Conservation (phyloP, 2,797 vertebrate species). For the Rhinophrynus dorsalis region DNA sequence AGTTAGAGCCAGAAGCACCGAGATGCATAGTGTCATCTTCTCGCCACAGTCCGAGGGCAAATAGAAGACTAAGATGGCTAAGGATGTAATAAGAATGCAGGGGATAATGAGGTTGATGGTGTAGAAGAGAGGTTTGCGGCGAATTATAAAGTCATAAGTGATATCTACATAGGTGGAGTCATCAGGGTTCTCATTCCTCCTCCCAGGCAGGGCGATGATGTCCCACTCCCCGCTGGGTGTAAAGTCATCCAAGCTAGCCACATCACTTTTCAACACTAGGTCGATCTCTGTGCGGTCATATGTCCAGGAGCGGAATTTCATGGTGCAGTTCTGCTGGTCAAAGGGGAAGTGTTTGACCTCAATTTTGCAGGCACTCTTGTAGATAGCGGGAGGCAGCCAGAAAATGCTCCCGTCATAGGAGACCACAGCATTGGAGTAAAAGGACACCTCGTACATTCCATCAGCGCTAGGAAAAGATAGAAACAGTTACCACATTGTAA, state of each 20-base stretch:
- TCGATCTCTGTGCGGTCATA: constrained; percentile 95
- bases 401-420: constrained; percentile 94
- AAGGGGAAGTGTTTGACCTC: constrained; percentile 98
- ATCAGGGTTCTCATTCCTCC: constrained; percentile 88
- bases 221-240: constrained; percentile 97
- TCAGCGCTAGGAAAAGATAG: constrained; percentile 76
- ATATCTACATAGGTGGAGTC: constrained; percentile 95
- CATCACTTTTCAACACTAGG: constrained; percentile 87
- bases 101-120: constrained; percentile 98
- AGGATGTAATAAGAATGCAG: constrained; percentile 91
- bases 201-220: constrained; percentile 90
- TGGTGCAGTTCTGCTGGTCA: constrained; percentile 97
- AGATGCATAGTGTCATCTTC: constrained; percentile 97
- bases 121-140: constrained; percentile 94
- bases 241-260: constrained; percentile 96
- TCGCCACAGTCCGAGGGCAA: constrained; percentile 92
- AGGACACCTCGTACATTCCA: constrained; percentile 95
- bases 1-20: constrained; percentile 89
- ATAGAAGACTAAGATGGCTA: constrained; percentile 95
- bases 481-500: no score
- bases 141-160: constrained; percentile 95
- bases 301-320: constrained; percentile 96
- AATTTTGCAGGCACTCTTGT: constrained; percentile 95
- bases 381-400: constrained; percentile 95
- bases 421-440: constrained; percentile 95